Conservation (phyloP, 2,888 invertebrate species). For the Pediacus dermestoides region DNA sequence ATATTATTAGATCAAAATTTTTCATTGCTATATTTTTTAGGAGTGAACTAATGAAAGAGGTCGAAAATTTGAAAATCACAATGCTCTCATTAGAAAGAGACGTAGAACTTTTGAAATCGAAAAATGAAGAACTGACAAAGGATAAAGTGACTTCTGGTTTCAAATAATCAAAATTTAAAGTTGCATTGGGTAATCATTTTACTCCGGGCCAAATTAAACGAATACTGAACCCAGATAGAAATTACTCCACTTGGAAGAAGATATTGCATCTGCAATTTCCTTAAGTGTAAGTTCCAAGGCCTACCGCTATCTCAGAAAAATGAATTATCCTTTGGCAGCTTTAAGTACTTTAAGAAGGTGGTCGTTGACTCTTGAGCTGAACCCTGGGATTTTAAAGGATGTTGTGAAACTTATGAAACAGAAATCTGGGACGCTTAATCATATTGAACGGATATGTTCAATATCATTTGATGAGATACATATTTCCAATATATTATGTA, state of each 20-base stretch:
- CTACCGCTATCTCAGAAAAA: neutral
- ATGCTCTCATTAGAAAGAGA: no score
- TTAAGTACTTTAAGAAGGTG: constrained; percentile 14
- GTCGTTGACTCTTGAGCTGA: constrained; percentile 9
- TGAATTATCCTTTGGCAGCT: neutral
- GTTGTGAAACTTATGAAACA: constrained; percentile 15
- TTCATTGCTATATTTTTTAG: no score
- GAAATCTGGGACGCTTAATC: neutral
- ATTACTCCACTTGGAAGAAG: neutral
- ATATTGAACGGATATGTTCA: constrained; percentile 6
- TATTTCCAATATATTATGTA: constrained; percentile 13
- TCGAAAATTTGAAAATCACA: no score
- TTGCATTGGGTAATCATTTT: no score
- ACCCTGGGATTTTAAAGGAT: constrained; percentile 11
- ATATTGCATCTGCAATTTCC: neutral
- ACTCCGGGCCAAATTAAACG: neutral
- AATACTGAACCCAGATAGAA: neutral
- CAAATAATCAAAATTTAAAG: no score
- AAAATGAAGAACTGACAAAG: no score
- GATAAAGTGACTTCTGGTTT: no score
- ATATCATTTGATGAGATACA: constrained; percentile 16
- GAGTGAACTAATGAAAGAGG: no score
- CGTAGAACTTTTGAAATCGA: no score
- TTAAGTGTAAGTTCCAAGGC: neutral
- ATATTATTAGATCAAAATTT: no score